Conservation (phyloP, 2,797 vertebrate genomes). For the Lagocephalus sceleratus region DNA sequence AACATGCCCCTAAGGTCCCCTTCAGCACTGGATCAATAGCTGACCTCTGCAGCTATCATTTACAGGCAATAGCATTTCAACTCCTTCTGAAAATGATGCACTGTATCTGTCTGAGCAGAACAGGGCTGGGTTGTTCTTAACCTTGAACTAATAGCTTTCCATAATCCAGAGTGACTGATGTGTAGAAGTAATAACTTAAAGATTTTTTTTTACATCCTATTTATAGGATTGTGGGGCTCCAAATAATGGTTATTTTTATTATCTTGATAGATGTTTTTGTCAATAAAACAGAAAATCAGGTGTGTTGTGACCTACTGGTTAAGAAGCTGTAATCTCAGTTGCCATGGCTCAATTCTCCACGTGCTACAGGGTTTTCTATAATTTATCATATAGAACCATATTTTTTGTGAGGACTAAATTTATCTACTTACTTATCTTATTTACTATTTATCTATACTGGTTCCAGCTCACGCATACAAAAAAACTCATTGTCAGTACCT, state of each 20-base stretch:
- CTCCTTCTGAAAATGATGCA: conserved; percentile 58
- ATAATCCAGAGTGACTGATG: conserved; percentile 4
- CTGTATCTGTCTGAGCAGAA: conserved; percentile 49
- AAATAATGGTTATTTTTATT: conserved; percentile 3
- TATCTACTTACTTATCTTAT: no score
- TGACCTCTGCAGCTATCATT: conserved; percentile 67
- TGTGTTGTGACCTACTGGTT: neutral
- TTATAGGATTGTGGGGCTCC: neutral
- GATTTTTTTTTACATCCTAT: neutral
- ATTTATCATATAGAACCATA: neutral
- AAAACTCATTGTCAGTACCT: neutral
- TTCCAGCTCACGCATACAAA: neutral
- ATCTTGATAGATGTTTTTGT: conserved; percentile 6
- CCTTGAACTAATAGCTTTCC: conserved; percentile 34
- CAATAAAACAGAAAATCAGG: conserved; percentile 4
- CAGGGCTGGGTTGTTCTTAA: conserved; percentile 40
- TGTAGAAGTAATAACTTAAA: conserved; percentile 3
- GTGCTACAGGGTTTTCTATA: neutral
- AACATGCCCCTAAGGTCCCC: conserved; percentile 72
- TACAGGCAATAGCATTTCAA: conserved; percentile 55
- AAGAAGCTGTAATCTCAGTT: neutral
- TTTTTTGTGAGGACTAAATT: no score
- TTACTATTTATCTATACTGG: neutral
- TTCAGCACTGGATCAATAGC: conserved; percentile 69
- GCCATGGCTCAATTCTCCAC: neutral